Base-by-base conservation (phyloP, 2,888 invertebrate genomes). In the Trimorus sp. region DNA sequence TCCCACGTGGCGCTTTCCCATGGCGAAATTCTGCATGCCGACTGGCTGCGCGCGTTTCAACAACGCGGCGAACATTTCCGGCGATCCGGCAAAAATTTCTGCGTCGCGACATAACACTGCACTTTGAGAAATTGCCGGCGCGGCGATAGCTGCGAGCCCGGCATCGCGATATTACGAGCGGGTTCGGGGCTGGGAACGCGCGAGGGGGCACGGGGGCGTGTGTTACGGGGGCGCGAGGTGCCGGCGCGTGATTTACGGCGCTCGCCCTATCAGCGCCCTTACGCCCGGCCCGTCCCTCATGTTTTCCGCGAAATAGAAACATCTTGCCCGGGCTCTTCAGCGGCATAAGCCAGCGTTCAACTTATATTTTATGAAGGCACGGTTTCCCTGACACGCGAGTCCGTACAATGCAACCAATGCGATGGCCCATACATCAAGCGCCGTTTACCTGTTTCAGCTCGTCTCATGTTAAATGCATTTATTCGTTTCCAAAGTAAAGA, bases 291-390 rank as follows among this genome's bases (percentile, higher is more conserved):
- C 78, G 73, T 73, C 51, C 78, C 74, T 68, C 71, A 53, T 59
- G 79, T 84, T 83, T 59, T 79, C 74, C 71, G 70, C 78, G 60
- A 84, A 85, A 85, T 85, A 83, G 83, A 83, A 85, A 84, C 82
- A 84, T 82, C 85, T 84, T 79, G 77, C 82, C 26, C 73, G 71
- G 79, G 83, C 81, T 80, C 82, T 84, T 75, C 77, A 71, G 48
- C 65, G 82, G 82, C 83, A 77, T 84, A 84, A 84, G 83, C 84
- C 84, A 85, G 79, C 78, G 77, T 81, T 77, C 79, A 68, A 83
- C 84, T 77, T 84, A 83, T 85, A 85, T 84, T 85, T 85, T 85
- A 85, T 84, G 84, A 76, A 79, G 62, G 78, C 76, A 83, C 79
- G 83, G 78, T 84, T 83, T 81, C 83, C 82, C 68, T 81, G 83